These are phyloP conservation scores for Aleiodes sp. DNA, from an alignment of 1,140 invertebrate genomes.

Conservation along the genomic window DNA sequence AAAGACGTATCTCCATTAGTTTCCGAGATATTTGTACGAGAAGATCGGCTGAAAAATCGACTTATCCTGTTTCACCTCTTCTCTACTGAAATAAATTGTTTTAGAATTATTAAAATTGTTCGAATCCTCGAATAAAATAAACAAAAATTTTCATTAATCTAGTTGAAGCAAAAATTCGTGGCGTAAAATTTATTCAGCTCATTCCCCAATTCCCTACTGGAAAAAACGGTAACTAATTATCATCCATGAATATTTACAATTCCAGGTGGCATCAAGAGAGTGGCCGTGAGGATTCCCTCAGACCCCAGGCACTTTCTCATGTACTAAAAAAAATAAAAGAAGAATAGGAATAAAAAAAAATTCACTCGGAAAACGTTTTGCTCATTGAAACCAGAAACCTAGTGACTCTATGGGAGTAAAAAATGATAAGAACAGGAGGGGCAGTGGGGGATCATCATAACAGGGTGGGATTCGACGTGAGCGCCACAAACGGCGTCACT, in stretches of 20 bases:
- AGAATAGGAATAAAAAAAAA: no score
- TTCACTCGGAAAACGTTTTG: not conserved
- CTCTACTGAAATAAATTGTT: no score
- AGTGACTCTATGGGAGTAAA: conserved; percentile 1
- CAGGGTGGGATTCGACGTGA: conserved; percentile 10
- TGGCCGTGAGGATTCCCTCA: not conserved
- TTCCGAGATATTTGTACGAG: no score
- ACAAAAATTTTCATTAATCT: no score
- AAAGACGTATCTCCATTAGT: no score
- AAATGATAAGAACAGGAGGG: not conserved
- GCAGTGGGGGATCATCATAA: not conserved
- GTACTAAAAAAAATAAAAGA: not conserved
- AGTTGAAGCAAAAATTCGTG: no score
- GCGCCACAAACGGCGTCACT: not conserved
- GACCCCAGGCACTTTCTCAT: not conserved
- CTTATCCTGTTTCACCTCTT: no score
- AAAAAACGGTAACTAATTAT: not conserved
- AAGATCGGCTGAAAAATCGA: no score
- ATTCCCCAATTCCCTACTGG: not conserved
- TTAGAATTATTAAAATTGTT: no score
- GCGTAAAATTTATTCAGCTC: no score
- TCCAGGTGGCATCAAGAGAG: not conserved
- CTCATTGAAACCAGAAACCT: conserved; percentile 3
- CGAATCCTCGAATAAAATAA: no score
- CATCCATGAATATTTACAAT: conserved; percentile 1